Conservation (phyloP, 2,888 invertebrate species). For the Lepeophtheirus nordmannii region DNA sequence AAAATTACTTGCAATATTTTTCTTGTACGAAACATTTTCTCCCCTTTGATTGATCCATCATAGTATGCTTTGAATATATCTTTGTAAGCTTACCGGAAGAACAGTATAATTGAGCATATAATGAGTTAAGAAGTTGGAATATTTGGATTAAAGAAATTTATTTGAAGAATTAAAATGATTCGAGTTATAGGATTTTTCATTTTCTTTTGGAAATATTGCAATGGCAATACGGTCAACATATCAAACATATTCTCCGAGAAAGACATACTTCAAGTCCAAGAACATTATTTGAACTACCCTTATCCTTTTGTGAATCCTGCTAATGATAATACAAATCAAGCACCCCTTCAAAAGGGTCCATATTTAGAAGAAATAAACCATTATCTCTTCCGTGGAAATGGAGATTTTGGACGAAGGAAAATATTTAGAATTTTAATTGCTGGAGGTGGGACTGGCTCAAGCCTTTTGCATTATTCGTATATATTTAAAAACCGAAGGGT, state of each 20-base stretch:
- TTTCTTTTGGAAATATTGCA: too few species aligned
- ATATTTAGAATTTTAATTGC: not conserved
- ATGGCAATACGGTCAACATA: too few species aligned
- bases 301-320: not conserved
- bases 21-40: too few species aligned
- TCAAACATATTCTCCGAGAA: not conserved
- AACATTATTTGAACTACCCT: not conserved
- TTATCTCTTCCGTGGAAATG: not conserved
- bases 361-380: slow-evolving; percentile 1
- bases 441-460: slow-evolving; percentile 3
- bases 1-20: too few species aligned
- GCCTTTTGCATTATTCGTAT: not conserved
- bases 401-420: not conserved
- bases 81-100: too few species aligned
- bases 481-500: not conserved
- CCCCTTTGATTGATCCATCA: too few species aligned
- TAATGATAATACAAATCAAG: not conserved
- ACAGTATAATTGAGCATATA: too few species aligned
- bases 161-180: too few species aligned
- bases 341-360: not conserved
- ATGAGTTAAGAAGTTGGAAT: too few species aligned
- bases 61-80: too few species aligned
- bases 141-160: too few species aligned
- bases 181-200: too few species aligned
- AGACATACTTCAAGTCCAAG: not conserved